phyloP scores from a whole-genome alignment of 53 echinoderm and acorn worm species.

The Echinarachnius parma region DNA sequence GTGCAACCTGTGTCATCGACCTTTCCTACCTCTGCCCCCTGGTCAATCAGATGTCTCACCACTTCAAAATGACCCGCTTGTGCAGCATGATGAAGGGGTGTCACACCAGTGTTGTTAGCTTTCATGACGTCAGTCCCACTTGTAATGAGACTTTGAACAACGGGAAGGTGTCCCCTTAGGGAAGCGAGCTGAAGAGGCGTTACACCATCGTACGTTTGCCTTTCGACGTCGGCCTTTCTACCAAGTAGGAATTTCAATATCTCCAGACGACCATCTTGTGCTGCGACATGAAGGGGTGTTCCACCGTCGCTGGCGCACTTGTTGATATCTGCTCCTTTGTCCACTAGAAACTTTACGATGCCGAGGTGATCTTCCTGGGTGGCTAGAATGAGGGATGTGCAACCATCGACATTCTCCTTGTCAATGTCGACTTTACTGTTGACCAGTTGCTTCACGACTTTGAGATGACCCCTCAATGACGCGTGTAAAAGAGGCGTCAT shows the following conservation, averaged over 20 bases:
- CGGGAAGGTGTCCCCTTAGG: not conserved
- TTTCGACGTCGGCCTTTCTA: not conserved
- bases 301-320: not conserved
- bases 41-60: not conserved
- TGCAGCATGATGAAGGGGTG: not conserved
- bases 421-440: no score
- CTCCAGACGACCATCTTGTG: not conserved
- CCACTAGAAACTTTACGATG: not conserved
- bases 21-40: not conserved
- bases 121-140: not conserved
- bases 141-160: not conserved
- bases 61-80: not conserved
- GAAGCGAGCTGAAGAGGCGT: not conserved
- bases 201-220: not conserved
- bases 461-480: no score
- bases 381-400: no score
- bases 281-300: not conserved
- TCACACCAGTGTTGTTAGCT: not conserved
- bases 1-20: not conserved
- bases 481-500: no score
- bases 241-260: not conserved
- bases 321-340: not conserved
- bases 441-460: no score
- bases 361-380: no score
- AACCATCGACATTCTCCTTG: no score